Evolutionary conservation across 2,888 invertebrate genomes (phyloP).

Genomic region (Noctua comes): DNA sequence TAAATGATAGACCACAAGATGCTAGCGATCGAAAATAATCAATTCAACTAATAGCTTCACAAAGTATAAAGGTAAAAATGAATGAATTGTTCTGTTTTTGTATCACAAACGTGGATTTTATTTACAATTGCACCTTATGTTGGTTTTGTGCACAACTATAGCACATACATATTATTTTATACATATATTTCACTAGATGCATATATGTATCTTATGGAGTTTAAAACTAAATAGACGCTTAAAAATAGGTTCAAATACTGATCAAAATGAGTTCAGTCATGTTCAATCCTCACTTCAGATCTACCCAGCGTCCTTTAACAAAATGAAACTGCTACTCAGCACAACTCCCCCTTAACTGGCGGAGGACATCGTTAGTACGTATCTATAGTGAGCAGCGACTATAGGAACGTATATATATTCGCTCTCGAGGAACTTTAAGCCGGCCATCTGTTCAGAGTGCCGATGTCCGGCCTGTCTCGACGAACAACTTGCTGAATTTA

Average conservation of each 20-base stretch:
- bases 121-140: not conserved
- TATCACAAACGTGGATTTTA: not conserved
- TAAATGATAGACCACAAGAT: not conserved
- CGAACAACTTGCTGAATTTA: constrained; percentile 69
- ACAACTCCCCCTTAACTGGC: constrained; percentile 33
- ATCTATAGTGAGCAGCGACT: constrained; percentile 44
- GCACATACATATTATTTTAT: not conserved
- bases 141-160: not conserved
- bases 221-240: not conserved
- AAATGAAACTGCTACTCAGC: constrained; percentile 21
- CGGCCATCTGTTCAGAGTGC: constrained; percentile 66
- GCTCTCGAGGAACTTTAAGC: constrained; percentile 61
- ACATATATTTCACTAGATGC: not conserved
- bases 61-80: not conserved
- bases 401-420: constrained; percentile 45
- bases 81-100: not conserved
- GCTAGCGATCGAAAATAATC: not conserved
- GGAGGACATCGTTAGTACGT: constrained; percentile 42
- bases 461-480: constrained; percentile 62
- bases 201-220: too few species aligned
- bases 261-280: not conserved
- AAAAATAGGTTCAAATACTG: not conserved
- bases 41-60: not conserved
- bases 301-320: constrained; percentile 4
- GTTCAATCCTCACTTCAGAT: not conserved